Base-by-base conservation (phyloP, 2,113 vertebrate genomes). In the Centrocercus urophasianus region DNA sequence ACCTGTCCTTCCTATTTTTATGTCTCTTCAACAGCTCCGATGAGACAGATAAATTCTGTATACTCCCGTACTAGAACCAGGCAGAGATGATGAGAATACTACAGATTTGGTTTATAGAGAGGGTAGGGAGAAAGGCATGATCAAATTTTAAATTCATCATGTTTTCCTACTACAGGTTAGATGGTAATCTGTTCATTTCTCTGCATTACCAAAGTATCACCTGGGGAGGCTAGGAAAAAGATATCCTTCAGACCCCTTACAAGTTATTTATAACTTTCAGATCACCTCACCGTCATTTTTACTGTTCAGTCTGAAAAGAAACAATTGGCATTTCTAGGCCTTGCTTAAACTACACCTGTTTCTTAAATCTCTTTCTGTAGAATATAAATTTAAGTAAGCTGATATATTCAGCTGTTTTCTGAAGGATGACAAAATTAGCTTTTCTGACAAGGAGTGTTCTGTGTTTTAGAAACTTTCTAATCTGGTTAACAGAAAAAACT, bases 271-370 rank as follows among this genome's bases (percentile, higher is more conserved):
- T 93, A 86, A 48, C 10, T 34, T 64, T 43, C 10, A 32, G 61
- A 22, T 88, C n/a, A 47, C 34, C 27, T 84, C 20, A 69, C 67
- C 25, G 47, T 74, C 5, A 4, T 61, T 78, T 95, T 81, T 65
- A 48, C 17, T 71, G 42, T 82, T 87, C 28, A 48, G 15, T 78
- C 34, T 86, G 42, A 83, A 91, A 38, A 65, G 40, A 73, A 83
- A 70, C 30, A 60, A 2, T 0, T 52, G 50, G 48, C 20, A 36
- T 83, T 81, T 86, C 57, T 65, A 75, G 73, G 8, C 20, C 45
- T 93, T 77, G 38, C 80, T 88, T 86, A 74, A 94, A 92, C 34
- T n/a, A 78, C 72, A 66, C 78, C 63, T 83, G 63, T 76, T 93
- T 87, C 73, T 64, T 65, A 40, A 52, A 36, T 84, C 8, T 89